Conservation (phyloP, 2,113 vertebrate genomes). For the Thamnophis sirtalis region DNA sequence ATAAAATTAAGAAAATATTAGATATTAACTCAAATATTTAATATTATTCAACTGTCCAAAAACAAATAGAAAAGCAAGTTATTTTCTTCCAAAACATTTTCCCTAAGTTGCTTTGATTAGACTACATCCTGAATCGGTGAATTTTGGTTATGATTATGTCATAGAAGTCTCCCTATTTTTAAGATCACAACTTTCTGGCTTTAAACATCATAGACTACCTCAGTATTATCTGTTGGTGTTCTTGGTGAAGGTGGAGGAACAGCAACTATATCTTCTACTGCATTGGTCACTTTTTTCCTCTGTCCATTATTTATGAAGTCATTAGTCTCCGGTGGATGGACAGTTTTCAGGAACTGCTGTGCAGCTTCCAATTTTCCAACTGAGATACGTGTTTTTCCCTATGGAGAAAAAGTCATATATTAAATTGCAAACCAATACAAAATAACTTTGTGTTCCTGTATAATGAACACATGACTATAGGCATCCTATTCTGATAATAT, state of each 20-base stretch:
- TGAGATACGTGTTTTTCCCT: constrained; percentile 69
- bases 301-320: constrained; percentile 7
- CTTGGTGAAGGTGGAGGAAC: not conserved
- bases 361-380: constrained; percentile 66
- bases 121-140: not conserved
- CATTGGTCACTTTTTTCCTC: constrained; percentile 18
- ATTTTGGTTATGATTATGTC: not conserved
- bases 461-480: not conserved
- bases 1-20: not conserved
- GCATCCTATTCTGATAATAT: not conserved
- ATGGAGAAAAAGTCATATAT: constrained; percentile 27
- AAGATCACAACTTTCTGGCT: not conserved
- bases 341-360: constrained; percentile 65
- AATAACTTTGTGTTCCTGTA: not conserved
- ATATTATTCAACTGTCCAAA: not conserved
- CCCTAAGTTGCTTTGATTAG: not conserved
- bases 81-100: not conserved
- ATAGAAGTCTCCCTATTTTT: not conserved
- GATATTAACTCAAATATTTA: not conserved
- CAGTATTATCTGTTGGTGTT: not conserved
- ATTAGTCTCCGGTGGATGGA: constrained; percentile 38
- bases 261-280: not conserved
- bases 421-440: not conserved
- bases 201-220: constrained; percentile 54
- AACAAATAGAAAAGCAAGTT: not conserved